Percentiles rank a stretch among this genome's conserved stretches.
These are phyloP conservation scores for Orestias chungarensis DNA, from an alignment of 2,797 vertebrate species.

Conservation along the genomic window DNA sequence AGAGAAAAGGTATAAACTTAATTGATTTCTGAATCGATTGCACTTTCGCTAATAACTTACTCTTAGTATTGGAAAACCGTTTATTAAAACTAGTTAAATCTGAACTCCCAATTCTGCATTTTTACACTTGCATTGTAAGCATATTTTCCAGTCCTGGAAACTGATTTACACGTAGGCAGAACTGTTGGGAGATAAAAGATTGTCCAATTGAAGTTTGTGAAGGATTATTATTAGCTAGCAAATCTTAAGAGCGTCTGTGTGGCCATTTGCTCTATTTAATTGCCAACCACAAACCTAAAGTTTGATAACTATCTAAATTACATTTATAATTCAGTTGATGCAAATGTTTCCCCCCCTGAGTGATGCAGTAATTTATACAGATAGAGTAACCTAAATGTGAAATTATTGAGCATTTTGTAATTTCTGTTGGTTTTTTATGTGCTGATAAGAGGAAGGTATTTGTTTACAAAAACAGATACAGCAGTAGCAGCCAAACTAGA, in stretches of 20 bases:
- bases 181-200: background rate
- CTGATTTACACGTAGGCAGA: background rate
- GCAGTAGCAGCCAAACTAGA: background rate
- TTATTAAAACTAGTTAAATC: constrained; percentile 7
- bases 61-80: constrained; percentile 38
- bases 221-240: background rate
- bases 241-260: constrained; percentile 4
- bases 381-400: background rate
- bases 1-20: constrained; percentile 18
- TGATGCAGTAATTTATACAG: background rate
- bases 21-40: constrained; percentile 21
- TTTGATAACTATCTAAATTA: background rate
- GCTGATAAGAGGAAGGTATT: background rate
- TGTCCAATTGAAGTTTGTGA: background rate
- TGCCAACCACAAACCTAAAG: background rate
- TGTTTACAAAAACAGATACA: background rate
- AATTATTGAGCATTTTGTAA: background rate
- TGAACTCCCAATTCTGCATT: background rate
- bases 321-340: background rate
- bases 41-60: constrained; percentile 3
- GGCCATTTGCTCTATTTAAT: constrained; percentile 21
- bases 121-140: background rate
- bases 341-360: background rate
- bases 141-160: background rate
- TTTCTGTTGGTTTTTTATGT: background rate